phyloP scores from a whole-genome alignment of 2,113 vertebrate genomes.

The Sterrhoptilus dennistouni region DNA sequence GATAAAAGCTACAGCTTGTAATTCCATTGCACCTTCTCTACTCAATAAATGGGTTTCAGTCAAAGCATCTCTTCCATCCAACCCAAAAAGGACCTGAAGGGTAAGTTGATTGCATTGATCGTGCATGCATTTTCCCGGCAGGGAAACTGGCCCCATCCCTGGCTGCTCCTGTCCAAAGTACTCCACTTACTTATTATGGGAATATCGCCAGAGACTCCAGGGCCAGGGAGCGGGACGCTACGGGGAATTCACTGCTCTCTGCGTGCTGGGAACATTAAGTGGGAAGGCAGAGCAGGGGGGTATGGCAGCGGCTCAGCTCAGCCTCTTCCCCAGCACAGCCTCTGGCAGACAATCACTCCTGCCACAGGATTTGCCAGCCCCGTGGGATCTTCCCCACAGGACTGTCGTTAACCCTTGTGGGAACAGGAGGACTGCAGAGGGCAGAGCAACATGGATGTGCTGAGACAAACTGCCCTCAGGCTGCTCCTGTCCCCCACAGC shows the following conservation, averaged over 20 bases:
- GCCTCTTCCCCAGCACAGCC: background rate
- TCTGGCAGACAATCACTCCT: background rate
- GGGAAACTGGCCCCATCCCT: constrained; percentile 16
- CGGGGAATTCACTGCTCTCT: background rate
- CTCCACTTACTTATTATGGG: constrained; percentile 16
- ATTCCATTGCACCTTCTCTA: constrained; percentile 36
- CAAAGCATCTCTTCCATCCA: constrained; percentile 31
- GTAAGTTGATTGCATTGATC: constrained; percentile 44
- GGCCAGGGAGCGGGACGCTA: background rate
- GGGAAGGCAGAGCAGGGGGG: background rate
- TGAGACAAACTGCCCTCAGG: background rate
- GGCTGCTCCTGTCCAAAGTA: background rate
- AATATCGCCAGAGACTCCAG: constrained; percentile 16
- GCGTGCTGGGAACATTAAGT: background rate
- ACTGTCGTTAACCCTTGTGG: background rate
- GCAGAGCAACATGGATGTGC: background rate
- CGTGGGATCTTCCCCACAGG: background rate
- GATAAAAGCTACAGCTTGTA: constrained; percentile 34
- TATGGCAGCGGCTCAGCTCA: background rate
- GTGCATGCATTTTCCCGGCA: background rate
- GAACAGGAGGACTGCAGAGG: background rate
- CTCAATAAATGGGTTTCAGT: constrained; percentile 55
- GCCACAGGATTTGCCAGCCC: background rate
- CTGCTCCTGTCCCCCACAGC: background rate
- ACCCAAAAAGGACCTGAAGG: constrained; percentile 48